These are phyloP conservation scores for Podargus strigoides DNA, from an alignment of 2,797 vertebrate species.

Conservation along the genomic window DNA sequence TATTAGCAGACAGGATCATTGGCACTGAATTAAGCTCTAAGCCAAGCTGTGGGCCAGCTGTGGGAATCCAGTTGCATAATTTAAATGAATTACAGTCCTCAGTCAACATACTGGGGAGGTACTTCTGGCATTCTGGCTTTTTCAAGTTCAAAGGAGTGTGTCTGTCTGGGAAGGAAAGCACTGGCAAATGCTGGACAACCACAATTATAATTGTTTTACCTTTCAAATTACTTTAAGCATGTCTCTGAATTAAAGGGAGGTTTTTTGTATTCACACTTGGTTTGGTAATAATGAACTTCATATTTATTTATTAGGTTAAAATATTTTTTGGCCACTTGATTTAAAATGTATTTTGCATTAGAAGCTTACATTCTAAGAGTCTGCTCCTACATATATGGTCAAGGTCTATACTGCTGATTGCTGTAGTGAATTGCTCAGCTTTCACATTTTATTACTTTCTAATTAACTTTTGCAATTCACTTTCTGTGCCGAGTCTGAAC, in stretches of 20 bases:
- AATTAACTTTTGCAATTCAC: slow-evolving; percentile 37
- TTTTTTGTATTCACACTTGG: slow-evolving; percentile 10
- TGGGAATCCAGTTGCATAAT: slow-evolving; percentile 74
- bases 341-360: neutral
- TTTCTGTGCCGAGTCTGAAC: neutral
- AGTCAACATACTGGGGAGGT: slow-evolving; percentile 55
- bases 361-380: neutral
- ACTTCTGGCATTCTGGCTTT: slow-evolving; percentile 16
- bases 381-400: neutral
- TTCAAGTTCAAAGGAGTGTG: neutral
- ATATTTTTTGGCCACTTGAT: slow-evolving; percentile 4
- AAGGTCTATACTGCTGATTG: neutral
- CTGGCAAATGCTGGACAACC: neutral
- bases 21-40: slow-evolving; percentile 24
- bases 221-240: slow-evolving; percentile 26
- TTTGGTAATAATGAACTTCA: neutral
- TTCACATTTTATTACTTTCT: slow-evolving; percentile 48
- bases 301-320: neutral
- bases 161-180: slow-evolving; percentile 10
- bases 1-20: slow-evolving; percentile 65
- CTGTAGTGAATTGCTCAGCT: slow-evolving; percentile 6
- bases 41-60: slow-evolving; percentile 63
- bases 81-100: slow-evolving; percentile 64
- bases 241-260: slow-evolving; percentile 20
- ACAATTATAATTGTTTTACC: slow-evolving; percentile 1